Evolutionary conservation across 2,888 invertebrate species (phyloP).

Genomic region (Phrixothrix hirtus): DNA sequence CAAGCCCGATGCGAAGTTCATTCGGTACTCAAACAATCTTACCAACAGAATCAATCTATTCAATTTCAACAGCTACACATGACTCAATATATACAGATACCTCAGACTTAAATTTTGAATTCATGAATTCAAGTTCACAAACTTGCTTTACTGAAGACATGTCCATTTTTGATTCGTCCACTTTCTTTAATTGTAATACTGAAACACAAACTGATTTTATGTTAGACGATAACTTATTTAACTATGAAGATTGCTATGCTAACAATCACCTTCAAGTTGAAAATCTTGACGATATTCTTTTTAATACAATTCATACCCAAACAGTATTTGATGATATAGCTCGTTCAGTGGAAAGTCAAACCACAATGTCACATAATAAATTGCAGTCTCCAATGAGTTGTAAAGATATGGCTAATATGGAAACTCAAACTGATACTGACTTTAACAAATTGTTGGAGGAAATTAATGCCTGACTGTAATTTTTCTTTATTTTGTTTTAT

Average conservation of each 20-base stretch:
- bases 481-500: slow-evolving; percentile 32
- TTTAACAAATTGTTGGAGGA: slow-evolving; percentile 52
- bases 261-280: slow-evolving; percentile 42
- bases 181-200: slow-evolving; percentile 59
- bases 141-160: slow-evolving; percentile 38
- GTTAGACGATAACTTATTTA: slow-evolving; percentile 48
- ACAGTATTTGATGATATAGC: slow-evolving; percentile 62
- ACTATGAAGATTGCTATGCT: slow-evolving; percentile 45
- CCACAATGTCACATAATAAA: slow-evolving; percentile 49
- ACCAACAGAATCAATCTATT: slow-evolving; percentile 31
- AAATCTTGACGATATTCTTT: slow-evolving; percentile 56
- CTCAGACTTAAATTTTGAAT: slow-evolving; percentile 41
- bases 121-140: slow-evolving; percentile 40
- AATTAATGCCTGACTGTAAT: slow-evolving; percentile 54
- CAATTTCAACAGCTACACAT: slow-evolving; percentile 41
- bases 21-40: slow-evolving; percentile 49
- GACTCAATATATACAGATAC: slow-evolving; percentile 45
- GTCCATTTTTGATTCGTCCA: slow-evolving; percentile 43
- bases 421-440: slow-evolving; percentile 60
- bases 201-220: slow-evolving; percentile 66
- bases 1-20: slow-evolving; percentile 36
- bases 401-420: slow-evolving; percentile 57
- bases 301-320: slow-evolving; percentile 63
- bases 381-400: slow-evolving; percentile 33
- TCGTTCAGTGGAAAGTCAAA: slow-evolving; percentile 65